Base-by-base conservation (phyloP, 2,113 vertebrate species). In the mouse (Mus musculus) region DNA sequence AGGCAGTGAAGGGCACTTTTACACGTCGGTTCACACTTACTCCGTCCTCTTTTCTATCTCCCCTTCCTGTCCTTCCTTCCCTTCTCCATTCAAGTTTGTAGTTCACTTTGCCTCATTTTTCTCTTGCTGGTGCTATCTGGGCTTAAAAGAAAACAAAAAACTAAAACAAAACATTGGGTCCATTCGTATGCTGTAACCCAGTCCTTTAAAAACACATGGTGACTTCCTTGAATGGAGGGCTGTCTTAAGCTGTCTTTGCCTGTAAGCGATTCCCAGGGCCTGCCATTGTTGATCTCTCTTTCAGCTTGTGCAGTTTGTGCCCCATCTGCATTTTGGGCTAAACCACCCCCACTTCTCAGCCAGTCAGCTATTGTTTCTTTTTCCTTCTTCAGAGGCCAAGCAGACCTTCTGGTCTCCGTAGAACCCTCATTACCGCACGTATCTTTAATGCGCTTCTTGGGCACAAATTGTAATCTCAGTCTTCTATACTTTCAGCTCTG, bases 21-120 rank as follows among this genome's bases (percentile, higher is more conserved):
- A 22, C 77, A 69, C 2, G 2, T 39, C 0, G 19, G 52, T 89
- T 72, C 24, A 63, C 24, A 26, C 17, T 54, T 13, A 36, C 6
- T 0, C 2, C 12, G 1, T 36, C 22, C 36, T 19, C 4, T 1
- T 5, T 5, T 2, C 22, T 4, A 19, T 4, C 14, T 4, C 14
- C 0, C 9, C 3, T 46, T 16, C 10, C 26, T 75, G 20, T 11
- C n/a, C n/a, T 75, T 75, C 17, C 13, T 39, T 59, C 17, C 56
- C 5, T 36, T 72, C 26, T 72, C 28, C 3, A 46, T 30, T 22
- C 22, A 49, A 39, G 56, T 84, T 42, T 59, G 22, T 42, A 63
- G 56, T n/a, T 22, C 28, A 24, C 24, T 22, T n/a, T 22, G 33
- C 22, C 54, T 39, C 4, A 0, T 9, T 14, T 0, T 6, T 9